Evolutionary conservation across 1,140 invertebrate species (phyloP).

Genomic region (Lordiphosa mommai): DNA sequence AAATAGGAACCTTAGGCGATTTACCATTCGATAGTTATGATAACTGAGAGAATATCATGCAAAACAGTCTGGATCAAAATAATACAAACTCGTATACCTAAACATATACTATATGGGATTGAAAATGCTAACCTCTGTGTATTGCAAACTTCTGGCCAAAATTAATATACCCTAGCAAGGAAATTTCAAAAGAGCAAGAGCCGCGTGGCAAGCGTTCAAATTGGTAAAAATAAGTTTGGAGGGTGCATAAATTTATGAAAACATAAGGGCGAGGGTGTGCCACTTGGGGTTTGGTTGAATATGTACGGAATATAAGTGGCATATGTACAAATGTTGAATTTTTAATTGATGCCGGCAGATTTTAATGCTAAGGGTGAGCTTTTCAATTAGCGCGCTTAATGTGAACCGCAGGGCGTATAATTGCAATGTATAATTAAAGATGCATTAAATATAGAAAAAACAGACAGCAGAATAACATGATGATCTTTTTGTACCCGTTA

Average conservation of each 20-base stretch:
- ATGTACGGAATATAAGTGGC: conserved; percentile 37
- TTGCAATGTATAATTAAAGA: not conserved
- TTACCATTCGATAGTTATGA: no score
- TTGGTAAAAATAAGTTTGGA: conserved; percentile 58
- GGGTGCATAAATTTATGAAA: conserved; percentile 74
- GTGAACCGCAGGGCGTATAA: conserved; percentile 3
- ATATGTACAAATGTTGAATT: conserved; percentile 50
- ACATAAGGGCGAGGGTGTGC: conserved; percentile 22
- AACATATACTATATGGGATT: no score
- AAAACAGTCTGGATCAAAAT: no score
- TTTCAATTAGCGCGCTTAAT: conserved; percentile 30
- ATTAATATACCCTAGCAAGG: no score
- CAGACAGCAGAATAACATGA: not conserved
- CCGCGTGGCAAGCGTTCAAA: conserved; percentile 2
- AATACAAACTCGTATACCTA: no score
- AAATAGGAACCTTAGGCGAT: no score
- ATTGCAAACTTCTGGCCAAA: no score
- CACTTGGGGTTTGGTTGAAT: conserved; percentile 23
- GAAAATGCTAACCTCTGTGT: no score
- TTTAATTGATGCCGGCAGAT: conserved; percentile 57
- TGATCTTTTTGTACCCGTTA: no score
- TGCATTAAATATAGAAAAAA: not conserved
- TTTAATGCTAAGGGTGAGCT: conserved; percentile 9
- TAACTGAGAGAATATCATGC: no score
- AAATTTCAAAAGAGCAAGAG: no score